Base-by-base conservation (phyloP, 2,113 vertebrate genomes). In the Cichladusa arquata region DNA sequence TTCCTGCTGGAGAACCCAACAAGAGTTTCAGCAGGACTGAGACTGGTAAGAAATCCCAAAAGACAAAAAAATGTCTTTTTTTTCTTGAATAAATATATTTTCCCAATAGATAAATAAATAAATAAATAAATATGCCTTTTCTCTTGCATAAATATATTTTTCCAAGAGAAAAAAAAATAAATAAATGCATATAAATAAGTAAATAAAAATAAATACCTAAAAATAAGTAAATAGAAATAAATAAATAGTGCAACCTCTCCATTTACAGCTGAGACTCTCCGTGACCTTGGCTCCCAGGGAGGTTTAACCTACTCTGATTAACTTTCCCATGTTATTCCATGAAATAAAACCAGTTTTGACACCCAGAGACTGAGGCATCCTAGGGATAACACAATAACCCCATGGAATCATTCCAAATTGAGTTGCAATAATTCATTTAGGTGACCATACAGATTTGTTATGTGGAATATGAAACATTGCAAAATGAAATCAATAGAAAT, bases 401-500 rank as follows among this genome's bases (percentile, higher is more conserved):
- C 95, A 94, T 96, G 96, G 97, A 98, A 98, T 99, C 98, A 97
- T 98, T 98, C 97, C 98, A 99, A 98, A 99, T 98, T 94, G 97
- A 97, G 97, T 99, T 98, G 98, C 96, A 97, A 97, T 99, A 99
- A 99, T 98, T 98, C 98, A 97, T 98, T 99, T 99, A 98, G 97
- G 97, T 98, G 97, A 98, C 98, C 98, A 93, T 98, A 98, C 98
- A 97, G 98, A 99, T 99, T 98, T 98, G 98, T 99, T 98, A 98
- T 98, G 97, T 98, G 98, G 97, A 98, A 98, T 98, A 98, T 98
- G 98, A 98, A 98, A 98, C 98, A 98, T 98, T 98, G 96, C 98
- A 97, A 98, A 98, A 99, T 98, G 98, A 98, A 98, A 99, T 99
- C 98, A 98, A 98, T 99, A 98, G 98, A 98, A 98, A 99, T 98